Evolutionary conservation across 2,113 vertebrate species (phyloP), one percentile per base, ranked within the genome.

Genomic region (Saguinus imperator): DNA sequence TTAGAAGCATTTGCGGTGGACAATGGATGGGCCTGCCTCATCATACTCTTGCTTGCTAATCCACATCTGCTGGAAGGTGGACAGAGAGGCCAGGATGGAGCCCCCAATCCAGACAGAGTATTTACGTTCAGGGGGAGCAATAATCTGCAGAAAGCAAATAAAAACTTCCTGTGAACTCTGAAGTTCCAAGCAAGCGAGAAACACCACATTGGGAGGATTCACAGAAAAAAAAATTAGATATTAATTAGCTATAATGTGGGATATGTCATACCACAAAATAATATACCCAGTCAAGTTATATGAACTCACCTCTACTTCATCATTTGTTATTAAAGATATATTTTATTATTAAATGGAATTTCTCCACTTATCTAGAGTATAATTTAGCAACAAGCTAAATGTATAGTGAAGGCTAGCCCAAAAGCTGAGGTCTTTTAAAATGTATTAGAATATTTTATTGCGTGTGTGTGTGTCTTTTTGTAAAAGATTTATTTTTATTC

Each of bases 51-150:
- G 99, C 98, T 99, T 99, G 96, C 99, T 99, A 98, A 99, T 99
- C 99, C 99, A 99, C 99, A 99, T 99, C 98, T 99, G 99, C 98
- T 99, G 99, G 98, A 99, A 99, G 97, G 99, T 99, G 97, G 99
- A 99, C 98, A 99, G 98, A 70, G 99, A 99, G 61, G 99, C 99
- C 48, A 99, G 98, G 95, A 99, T 99, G 94, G 99, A 99, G 80
- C 99, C 99, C 73, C 99, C 99, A 0, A 99, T 99, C 99, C 99
- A 99, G 90, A 99, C 99, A 55, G 99, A 99, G 95, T 99, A 99
- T 95, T 99, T 99, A 97, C 99, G 98, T 91, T 99, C 99, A 84
- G 99, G 99, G 55, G 99, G 99, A 18, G 99, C 99, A 91, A 99
- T 99, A 97, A 99, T 99, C 99, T 99, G 97, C 58, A 92, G 94